These are phyloP conservation scores for Parnassius mnemosyne DNA, from an alignment of 2,888 invertebrate species.

Conservation along the genomic window DNA sequence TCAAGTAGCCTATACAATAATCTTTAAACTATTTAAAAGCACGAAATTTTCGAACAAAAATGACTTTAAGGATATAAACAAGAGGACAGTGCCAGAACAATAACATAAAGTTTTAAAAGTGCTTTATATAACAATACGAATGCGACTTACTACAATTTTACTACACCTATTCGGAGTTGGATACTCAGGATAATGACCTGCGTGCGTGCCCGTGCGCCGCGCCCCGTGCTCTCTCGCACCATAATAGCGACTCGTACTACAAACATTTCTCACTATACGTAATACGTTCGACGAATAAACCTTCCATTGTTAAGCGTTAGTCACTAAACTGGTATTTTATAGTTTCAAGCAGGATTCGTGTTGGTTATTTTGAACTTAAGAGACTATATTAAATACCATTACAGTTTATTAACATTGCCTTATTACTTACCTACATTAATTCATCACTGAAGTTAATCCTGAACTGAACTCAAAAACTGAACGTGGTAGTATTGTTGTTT, in stretches of 20 bases:
- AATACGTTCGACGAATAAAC: conserved; percentile 27
- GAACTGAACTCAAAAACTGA: too few relatives aligned
- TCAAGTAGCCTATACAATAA: too few relatives aligned
- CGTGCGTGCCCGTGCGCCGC: conserved; percentile 34
- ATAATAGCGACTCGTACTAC: conserved; percentile 35
- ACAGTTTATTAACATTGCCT: neutral
- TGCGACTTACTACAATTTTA: conserved; percentile 35
- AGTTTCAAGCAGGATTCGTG: conserved; percentile 8
- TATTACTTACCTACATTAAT: neutral
- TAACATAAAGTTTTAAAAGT: conserved; percentile 24
- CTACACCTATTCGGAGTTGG: conserved; percentile 32
- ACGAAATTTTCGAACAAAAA: too few relatives aligned
- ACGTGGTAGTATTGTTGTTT: too few relatives aligned
- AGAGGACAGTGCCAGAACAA: too few relatives aligned
- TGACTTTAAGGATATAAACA: too few relatives aligned
- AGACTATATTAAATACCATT: neutral
- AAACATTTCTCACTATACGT: conserved; percentile 29
- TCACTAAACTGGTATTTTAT: conserved; percentile 20
- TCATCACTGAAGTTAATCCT: too few relatives aligned
- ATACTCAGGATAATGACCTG: conserved; percentile 43
- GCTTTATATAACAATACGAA: too few relatives aligned
- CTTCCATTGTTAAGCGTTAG: conserved; percentile 32
- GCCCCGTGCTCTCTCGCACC: conserved; percentile 28
- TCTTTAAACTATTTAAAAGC: too few relatives aligned
- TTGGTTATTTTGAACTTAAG: conserved; percentile 3